These are phyloP conservation scores for Stegostoma tigrinum DNA, from an alignment of 2,113 vertebrate genomes.

Conservation along the genomic window DNA sequence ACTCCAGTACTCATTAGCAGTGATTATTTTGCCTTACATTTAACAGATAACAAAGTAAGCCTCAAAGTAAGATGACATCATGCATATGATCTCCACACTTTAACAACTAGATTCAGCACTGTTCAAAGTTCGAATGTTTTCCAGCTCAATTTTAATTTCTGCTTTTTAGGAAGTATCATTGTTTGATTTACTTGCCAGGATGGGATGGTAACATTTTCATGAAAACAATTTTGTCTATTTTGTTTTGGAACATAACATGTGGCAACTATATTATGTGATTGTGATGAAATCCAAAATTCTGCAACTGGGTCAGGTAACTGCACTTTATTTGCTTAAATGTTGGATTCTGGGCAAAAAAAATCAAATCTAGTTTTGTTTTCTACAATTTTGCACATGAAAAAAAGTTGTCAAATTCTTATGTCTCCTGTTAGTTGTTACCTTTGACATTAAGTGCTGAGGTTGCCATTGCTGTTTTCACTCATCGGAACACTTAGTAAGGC, in stretches of 20 bases:
- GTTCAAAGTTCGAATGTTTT: neutral
- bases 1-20: neutral
- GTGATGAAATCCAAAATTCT: neutral
- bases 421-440: constrained; percentile 11
- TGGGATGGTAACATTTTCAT: neutral
- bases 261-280: neutral
- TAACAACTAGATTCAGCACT: neutral
- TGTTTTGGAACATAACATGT: neutral
- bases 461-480: constrained; percentile 29
- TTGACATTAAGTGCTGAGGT: constrained; percentile 24
- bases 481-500: neutral
- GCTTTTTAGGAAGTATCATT: neutral
- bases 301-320: neutral
- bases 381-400: neutral
- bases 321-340: neutral
- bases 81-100: neutral
- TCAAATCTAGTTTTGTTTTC: neutral
- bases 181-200: neutral
- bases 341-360: neutral
- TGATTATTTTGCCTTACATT: neutral
- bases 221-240: neutral
- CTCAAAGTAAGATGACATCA: neutral
- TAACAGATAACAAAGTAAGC: neutral
- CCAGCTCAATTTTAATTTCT: too few relatives aligned
- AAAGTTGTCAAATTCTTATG: constrained; percentile 4